A percentile compares a stretch with the other conserved stretches of the same genome.
These are phyloP conservation scores for Himalopsyche japonica DNA, from an alignment of 2,888 invertebrate species.

Conservation along the genomic window DNA sequence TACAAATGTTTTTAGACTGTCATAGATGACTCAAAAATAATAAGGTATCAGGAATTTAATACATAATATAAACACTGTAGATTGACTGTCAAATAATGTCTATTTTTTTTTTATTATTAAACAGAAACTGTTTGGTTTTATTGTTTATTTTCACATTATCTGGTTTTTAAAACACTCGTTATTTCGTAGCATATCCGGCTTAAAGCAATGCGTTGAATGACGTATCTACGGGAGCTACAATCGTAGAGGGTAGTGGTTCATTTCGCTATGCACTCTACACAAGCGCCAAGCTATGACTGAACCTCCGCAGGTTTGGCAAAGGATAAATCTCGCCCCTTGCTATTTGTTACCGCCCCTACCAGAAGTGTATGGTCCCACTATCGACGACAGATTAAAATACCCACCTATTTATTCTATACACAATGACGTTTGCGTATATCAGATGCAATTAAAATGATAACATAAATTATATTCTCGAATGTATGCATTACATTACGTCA, in stretches of 20 bases:
- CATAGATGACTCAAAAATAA: no score
- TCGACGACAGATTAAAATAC: not conserved
- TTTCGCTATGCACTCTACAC: not conserved
- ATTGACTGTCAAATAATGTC: no score
- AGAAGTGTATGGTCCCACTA: not conserved
- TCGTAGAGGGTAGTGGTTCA: not conserved
- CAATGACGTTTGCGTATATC: no score
- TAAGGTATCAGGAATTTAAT: no score
- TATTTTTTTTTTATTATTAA: no score
- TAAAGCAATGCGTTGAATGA: not conserved
- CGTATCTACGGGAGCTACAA: not conserved
- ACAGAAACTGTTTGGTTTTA: no score
- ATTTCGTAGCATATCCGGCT: not conserved
- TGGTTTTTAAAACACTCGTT: not conserved
- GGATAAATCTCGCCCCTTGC: not conserved
- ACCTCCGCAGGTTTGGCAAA: not conserved
- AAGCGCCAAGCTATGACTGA: not conserved
- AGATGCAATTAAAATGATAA: no score
- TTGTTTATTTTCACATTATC: no score
- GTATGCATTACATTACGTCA: no score
- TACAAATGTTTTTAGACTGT: no score
- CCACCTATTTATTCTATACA: not conserved
- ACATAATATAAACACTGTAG: no score
- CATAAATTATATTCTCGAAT: no score
- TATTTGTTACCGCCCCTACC: not conserved